phyloP scores from a whole-genome alignment of 2,888 invertebrate species.

The Cosmopolites sordidus region DNA sequence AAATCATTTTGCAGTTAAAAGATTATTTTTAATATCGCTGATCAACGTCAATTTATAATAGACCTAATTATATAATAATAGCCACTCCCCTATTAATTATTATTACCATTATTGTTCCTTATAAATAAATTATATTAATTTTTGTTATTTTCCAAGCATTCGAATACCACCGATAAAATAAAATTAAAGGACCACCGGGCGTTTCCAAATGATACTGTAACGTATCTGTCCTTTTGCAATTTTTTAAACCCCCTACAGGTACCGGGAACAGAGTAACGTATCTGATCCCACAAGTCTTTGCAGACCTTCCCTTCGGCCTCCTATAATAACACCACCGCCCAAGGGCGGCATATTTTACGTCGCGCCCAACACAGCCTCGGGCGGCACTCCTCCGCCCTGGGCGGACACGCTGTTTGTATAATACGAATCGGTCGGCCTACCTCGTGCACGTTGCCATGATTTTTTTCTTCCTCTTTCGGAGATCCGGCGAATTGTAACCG shows the following conservation, averaged over 20 bases:
- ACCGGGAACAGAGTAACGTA: slow-evolving; percentile 20
- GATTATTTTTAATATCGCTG: too few species aligned
- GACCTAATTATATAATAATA: too few species aligned
- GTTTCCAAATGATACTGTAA: not conserved
- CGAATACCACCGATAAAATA: too few species aligned
- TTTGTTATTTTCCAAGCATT: too few species aligned
- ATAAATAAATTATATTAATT: too few species aligned
- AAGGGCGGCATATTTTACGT: slow-evolving; percentile 46
- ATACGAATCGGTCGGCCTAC: slow-evolving; percentile 30
- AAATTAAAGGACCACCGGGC: too few species aligned
- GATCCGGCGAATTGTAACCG: slow-evolving; percentile 9
- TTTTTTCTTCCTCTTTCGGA: slow-evolving; percentile 29
- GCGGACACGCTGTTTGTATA: slow-evolving; percentile 47
- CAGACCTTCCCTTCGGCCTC: slow-evolving; percentile 8
- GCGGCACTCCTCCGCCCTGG: slow-evolving; percentile 43
- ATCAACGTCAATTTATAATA: too few species aligned
- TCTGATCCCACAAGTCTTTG: slow-evolving; percentile 23
- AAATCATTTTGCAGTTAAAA: too few species aligned
- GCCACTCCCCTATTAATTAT: too few species aligned
- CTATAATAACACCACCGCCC: slow-evolving; percentile 29
- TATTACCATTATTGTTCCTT: too few species aligned
- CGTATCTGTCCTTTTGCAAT: slow-evolving; percentile 1
- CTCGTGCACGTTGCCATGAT: slow-evolving; percentile 34
- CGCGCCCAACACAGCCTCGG: slow-evolving; percentile 41
- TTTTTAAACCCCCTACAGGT: slow-evolving; percentile 8